These are phyloP conservation scores for Drosophila pseudotalamancana DNA, from an alignment of 2,888 invertebrate species.

Conservation along the genomic window DNA sequence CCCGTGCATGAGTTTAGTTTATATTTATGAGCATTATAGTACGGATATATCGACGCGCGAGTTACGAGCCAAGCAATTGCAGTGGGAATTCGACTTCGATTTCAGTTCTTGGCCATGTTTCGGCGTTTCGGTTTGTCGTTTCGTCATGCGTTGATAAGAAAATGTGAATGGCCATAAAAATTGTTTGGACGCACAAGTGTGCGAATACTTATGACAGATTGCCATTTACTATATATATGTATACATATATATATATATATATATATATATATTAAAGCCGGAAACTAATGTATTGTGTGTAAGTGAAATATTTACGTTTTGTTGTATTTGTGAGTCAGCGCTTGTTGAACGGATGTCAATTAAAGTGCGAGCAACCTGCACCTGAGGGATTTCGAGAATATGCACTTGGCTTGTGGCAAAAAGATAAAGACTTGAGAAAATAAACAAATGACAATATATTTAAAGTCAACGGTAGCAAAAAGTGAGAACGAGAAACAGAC, in stretches of 20 bases:
- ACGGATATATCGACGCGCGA: constrained; percentile 81
- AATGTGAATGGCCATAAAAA: constrained; percentile 42
- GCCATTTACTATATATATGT: too few species aligned
- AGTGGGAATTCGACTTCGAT: constrained; percentile 33
- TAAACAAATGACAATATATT: constrained; percentile 32
- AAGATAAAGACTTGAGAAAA: constrained; percentile 47
- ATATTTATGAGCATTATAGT: constrained; percentile 85
- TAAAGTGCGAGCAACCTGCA: constrained; percentile 45
- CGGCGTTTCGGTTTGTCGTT: constrained; percentile 13
- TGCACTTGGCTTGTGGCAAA: constrained; percentile 31
- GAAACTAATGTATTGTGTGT: constrained; percentile 12
- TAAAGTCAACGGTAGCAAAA: constrained; percentile 32
- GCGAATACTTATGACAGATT: constrained; percentile 28
- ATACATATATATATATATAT: too few species aligned
- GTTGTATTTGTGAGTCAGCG: constrained; percentile 19
- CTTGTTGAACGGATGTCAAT: constrained; percentile 32
- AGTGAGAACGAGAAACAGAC: neutral
- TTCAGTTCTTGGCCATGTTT: constrained; percentile 34
- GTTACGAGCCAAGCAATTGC: constrained; percentile 48
- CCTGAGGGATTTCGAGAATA: constrained; percentile 1
- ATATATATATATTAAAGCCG: neutral
- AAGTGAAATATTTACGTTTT: constrained; percentile 19
- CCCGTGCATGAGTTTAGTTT: constrained; percentile 81
- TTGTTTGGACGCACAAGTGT: constrained; percentile 24
- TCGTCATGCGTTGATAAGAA: constrained; percentile 41